Evolutionary conservation across 2,888 invertebrate species (phyloP), one percentile per base, ranked within the genome.

Genomic region (Dinocampus coccinellae): DNA sequence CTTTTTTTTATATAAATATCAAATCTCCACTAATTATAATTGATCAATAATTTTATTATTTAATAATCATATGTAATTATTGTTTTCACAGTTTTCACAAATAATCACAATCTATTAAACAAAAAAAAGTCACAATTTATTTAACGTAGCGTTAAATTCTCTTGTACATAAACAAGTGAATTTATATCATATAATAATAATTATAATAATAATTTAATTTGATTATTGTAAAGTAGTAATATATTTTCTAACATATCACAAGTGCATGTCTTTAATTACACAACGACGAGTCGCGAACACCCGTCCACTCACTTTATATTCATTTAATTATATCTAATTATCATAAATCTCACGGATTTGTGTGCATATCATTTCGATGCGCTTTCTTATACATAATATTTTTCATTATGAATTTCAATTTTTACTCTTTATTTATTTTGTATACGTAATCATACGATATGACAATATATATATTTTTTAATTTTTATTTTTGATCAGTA

Each of bases 271-370:
- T 47, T 73, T 73, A 74, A 76, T 74, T 74, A 70, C 65, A 47
- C 69, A 71, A 65, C 67, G 63, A 69, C 74, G 70, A 73, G 73
- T 70, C 71, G 69, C 29, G 34, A 64, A 52, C 22, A 26, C 26
- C 29, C 24, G 47, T 33, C 24, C 26, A 63, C 16, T 20, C 52
- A 16, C 22, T 61, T 73, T 29, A 75, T 72, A 72, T n/a, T n/a
- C 72, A 58, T 77, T 75, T 78, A 78, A 79, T 77, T 79, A 69
- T 70, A 77, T 73, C 72, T 70, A 75, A 79, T 77, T 71, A 78
- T 72, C 76, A 79, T 78, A 75, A 79, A 78, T 79, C 75, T 76
- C 77, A 75, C 60, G 64, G 72, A 74, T 74, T 74, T 70, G 67
- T 64, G 68, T 73, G 75, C 68, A 75, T 74, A 77, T 66, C 69